These are phyloP conservation scores for Nomada hirtipes DNA, from an alignment of 2,888 invertebrate species.

Conservation along the genomic window DNA sequence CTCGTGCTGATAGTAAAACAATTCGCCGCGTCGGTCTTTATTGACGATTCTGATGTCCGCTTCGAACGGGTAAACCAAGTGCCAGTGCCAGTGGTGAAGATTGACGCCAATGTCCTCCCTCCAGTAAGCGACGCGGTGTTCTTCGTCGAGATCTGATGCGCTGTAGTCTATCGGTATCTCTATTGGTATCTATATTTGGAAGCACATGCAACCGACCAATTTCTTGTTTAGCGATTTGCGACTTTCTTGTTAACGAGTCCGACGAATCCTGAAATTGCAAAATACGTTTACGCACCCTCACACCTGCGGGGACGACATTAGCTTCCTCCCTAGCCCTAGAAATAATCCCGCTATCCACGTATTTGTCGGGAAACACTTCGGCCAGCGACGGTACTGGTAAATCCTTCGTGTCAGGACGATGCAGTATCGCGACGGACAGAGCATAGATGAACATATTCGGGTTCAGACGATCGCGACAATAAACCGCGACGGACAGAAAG, in stretches of 20 bases:
- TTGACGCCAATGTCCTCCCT: conserved; percentile 94
- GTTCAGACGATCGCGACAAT: conserved; percentile 90
- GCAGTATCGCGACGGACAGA: conserved; percentile 90
- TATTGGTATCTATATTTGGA: conserved; percentile 84
- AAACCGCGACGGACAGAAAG: conserved; percentile 89
- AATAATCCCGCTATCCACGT: conserved; percentile 91
- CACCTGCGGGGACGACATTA: conserved; percentile 87
- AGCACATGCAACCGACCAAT: too few species aligned
- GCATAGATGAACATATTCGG: conserved; percentile 93
- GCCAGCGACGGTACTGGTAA: conserved; percentile 90
- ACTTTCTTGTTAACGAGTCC: too few species aligned
- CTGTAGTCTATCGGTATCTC: conserved; percentile 91
- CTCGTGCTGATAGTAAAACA: conserved; percentile 93
- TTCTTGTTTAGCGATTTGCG: too few species aligned
- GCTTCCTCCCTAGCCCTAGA: conserved; percentile 89
- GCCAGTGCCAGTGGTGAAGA: conserved; percentile 97
- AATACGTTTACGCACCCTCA: conserved; percentile 85
- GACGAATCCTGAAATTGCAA: too few species aligned
- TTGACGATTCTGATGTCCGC: conserved; percentile 88
- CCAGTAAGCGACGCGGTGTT: conserved; percentile 93
- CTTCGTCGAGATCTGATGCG: conserved; percentile 90
- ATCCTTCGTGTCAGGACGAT: conserved; percentile 90
- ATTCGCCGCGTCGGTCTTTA: conserved; percentile 91
- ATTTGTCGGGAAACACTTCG: conserved; percentile 93
- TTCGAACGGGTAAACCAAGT: conserved; percentile 93